Percentiles rank a stretch among this genome's conserved stretches.
These are phyloP conservation scores for Malurus cyaneus DNA, from an alignment of 2,113 vertebrate genomes.

Conservation along the genomic window DNA sequence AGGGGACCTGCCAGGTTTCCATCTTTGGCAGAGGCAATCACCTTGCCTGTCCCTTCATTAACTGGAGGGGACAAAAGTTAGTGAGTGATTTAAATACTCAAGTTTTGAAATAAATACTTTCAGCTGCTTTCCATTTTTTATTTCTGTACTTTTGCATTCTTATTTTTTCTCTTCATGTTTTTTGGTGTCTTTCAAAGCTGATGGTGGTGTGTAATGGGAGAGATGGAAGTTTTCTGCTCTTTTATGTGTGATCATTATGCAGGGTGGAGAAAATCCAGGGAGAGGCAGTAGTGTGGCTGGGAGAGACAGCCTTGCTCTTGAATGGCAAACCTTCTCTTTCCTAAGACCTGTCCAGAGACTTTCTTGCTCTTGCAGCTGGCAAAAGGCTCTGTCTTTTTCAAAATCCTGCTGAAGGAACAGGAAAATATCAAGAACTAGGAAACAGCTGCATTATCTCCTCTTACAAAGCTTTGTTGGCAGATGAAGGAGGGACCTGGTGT, in stretches of 20 bases:
- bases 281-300: not conserved
- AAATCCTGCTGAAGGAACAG: not conserved
- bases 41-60: not conserved
- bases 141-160: not conserved
- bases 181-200: not conserved
- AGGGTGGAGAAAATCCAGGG: not conserved
- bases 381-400: not conserved
- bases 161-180: not conserved
- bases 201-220: fast-evolving
- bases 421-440: not conserved
- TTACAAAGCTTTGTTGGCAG: not conserved
- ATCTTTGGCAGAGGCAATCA: not conserved
- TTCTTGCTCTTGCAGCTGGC: not conserved
- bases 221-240: not conserved
- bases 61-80: not conserved
- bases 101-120: not conserved
- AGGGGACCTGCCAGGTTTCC: not conserved
- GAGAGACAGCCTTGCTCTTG: not conserved
- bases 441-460: not conserved
- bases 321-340: not conserved
- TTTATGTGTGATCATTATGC: not conserved
- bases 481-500: not conserved
- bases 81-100: not conserved
- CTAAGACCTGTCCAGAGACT: not conserved
- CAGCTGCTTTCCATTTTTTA: not conserved